Evolutionary conservation across 2,888 invertebrate genomes (phyloP), one percentile per base, ranked within the genome.

Genomic region (Formica aserva): DNA sequence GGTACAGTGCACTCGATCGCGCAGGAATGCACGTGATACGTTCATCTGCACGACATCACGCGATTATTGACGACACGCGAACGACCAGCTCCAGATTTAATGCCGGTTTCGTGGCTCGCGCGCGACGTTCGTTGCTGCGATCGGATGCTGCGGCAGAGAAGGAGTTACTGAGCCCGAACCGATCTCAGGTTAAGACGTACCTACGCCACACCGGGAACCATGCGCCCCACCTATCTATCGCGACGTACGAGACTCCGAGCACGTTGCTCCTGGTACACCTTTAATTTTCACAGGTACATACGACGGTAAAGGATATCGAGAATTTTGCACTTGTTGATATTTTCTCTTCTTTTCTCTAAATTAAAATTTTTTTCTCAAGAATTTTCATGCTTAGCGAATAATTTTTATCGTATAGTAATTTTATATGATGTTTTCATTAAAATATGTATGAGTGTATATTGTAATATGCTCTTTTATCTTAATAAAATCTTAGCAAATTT

Each of bases 61-160:
- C 41, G 29, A 69, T 69, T 60, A 41, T 57, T 32, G 60, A 41
- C 57, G 57, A 41, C 29, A 66, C 26, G 26, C 75, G 6, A 29
- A 66, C 48, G 13, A 67, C 55, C 3, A 35, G 13, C 38, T 18
- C 13, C 52, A 52, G 9, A 26, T 13, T 67, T 29, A 18, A 52
- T 15, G 29, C 29, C 69, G 69, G 62, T 38, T 74, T 62, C 45
- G 26, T 6, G 74, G 32, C 29, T 48, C 84, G 71, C 76, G 84
- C 72, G 60, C 78, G 81, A 74, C 80, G 60, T 32, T 55, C 35
- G 35, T 41, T 71, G 48, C 72, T 45, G 84, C 91, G 91, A 89
- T 92, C 89, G 90, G 93, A 93, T 93, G 92, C 93, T 90, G 91
- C 92, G 91, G 88, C 92, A 90, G 91, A 88, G 93, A 93, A 92